These are phyloP conservation scores for Unio delphinus DNA, from an alignment of 2,888 invertebrate genomes.

Conservation along the genomic window DNA sequence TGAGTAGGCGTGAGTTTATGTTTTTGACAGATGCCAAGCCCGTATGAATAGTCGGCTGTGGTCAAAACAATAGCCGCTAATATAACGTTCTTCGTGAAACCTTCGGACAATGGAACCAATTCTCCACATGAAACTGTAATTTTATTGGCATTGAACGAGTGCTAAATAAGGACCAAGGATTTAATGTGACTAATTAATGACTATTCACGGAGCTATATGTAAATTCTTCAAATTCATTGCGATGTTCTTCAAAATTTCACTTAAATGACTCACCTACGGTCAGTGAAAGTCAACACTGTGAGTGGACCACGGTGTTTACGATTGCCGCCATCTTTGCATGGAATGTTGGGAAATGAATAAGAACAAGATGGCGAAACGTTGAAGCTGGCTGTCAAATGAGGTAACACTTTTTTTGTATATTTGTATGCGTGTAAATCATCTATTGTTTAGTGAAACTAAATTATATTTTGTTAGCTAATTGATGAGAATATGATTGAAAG, in stretches of 20 bases:
- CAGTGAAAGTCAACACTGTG: slow-evolving; percentile 10
- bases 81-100: slow-evolving; percentile 10
- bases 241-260: slow-evolving; percentile 13
- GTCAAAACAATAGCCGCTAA: slow-evolving; percentile 43
- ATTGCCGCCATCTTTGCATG: slow-evolving; percentile 42
- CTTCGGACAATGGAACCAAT: too few relatives aligned
- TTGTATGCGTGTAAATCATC: slow-evolving; percentile 4
- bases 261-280: slow-evolving; percentile 23
- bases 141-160: too few relatives aligned
- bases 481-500: too few relatives aligned
- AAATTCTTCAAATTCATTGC: slow-evolving; percentile 23
- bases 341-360: slow-evolving; percentile 41
- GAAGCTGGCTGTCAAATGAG: slow-evolving; percentile 23
- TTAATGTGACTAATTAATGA: too few relatives aligned
- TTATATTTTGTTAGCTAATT: too few relatives aligned
- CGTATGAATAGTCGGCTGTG: slow-evolving; percentile 29
- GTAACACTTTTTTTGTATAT: slow-evolving; percentile 29
- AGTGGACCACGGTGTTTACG: slow-evolving; percentile 23
- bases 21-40: slow-evolving; percentile 44
- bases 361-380: slow-evolving; percentile 43
- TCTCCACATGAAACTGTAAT: too few relatives aligned
- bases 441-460: neutral
- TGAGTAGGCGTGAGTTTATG: slow-evolving; percentile 35
- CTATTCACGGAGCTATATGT: too few relatives aligned
- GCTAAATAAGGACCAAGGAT: too few relatives aligned